These are phyloP conservation scores for Zeuzera pyrina DNA, from an alignment of 2,888 invertebrate genomes.

Conservation along the genomic window DNA sequence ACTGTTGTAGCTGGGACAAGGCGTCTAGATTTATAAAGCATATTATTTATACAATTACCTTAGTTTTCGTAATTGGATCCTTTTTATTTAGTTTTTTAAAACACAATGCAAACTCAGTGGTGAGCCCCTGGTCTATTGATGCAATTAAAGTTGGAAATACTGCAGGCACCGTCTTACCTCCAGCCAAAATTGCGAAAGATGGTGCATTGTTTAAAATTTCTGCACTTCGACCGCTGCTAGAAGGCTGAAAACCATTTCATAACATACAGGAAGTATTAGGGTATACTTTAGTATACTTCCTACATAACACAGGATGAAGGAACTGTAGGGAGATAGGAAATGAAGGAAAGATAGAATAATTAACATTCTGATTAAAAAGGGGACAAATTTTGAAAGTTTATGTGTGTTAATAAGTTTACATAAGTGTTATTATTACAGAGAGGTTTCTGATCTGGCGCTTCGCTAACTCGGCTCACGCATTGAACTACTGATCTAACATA, in stretches of 20 bases:
- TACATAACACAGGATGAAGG: too few species aligned
- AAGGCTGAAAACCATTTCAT: slow-evolving; percentile 80
- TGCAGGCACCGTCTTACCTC: slow-evolving; percentile 30
- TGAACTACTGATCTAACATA: too few species aligned
- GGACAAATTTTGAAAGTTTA: too few species aligned
- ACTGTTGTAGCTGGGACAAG: too few species aligned
- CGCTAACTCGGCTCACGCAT: too few species aligned
- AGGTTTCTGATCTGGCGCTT: too few species aligned
- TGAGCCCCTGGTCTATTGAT: slow-evolving; percentile 79
- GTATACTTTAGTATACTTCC: not conserved
- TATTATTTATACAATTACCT: slow-evolving; percentile 79
- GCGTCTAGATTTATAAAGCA: too few species aligned
- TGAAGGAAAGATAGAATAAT: too few species aligned
- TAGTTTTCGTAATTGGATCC: slow-evolving; percentile 90
- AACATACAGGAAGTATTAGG: not conserved
- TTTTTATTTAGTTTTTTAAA: slow-evolving; percentile 92
- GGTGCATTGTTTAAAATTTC: slow-evolving; percentile 78
- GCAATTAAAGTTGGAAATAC: slow-evolving; percentile 45
- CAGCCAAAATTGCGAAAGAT: slow-evolving; percentile 18
- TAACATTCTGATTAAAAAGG: too few species aligned
- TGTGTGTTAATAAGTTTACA: too few species aligned
- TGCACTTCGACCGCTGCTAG: slow-evolving; percentile 92
- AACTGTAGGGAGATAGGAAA: too few species aligned
- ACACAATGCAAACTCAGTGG: slow-evolving; percentile 82
- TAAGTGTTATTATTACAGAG: too few species aligned